phyloP scores from a whole-genome alignment of 2,797 vertebrate genomes.

The Gallinago solitaria region DNA sequence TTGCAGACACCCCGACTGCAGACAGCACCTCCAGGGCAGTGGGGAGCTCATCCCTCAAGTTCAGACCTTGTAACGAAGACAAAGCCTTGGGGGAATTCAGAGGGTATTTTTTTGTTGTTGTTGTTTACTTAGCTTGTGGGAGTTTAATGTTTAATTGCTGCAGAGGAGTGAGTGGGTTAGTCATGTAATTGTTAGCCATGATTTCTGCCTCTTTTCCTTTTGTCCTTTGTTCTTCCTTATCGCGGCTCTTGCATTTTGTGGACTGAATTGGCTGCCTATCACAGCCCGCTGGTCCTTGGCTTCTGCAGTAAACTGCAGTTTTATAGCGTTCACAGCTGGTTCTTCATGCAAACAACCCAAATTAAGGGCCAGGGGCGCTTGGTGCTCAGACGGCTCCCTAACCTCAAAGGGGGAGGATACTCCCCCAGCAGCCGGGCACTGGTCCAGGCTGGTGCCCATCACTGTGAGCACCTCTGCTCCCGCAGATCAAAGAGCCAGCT shows the following conservation, averaged over 20 bases:
- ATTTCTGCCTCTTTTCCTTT: conserved; percentile 30
- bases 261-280: background rate
- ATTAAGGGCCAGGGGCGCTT: background rate
- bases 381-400: background rate
- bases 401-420: background rate
- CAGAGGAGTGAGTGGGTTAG: conserved; percentile 18
- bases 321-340: background rate
- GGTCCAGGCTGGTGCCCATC: background rate
- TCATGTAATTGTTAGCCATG: conserved; percentile 30
- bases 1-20: background rate
- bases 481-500: background rate
- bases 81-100: conserved; percentile 34
- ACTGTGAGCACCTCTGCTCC: accelerated
- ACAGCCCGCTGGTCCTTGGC: background rate
- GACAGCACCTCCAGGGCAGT: background rate
- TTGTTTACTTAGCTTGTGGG: conserved; percentile 41
- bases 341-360: background rate
- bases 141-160: conserved; percentile 63
- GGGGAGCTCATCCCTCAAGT: background rate
- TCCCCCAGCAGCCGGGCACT: background rate
- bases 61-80: background rate
- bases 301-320: background rate
- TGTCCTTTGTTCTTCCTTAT: conserved; percentile 62
- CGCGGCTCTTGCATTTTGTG: accelerated
- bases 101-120: background rate